phyloP scores from a whole-genome alignment of 2,113 vertebrate genomes.

The Petaurus breviceps region DNA sequence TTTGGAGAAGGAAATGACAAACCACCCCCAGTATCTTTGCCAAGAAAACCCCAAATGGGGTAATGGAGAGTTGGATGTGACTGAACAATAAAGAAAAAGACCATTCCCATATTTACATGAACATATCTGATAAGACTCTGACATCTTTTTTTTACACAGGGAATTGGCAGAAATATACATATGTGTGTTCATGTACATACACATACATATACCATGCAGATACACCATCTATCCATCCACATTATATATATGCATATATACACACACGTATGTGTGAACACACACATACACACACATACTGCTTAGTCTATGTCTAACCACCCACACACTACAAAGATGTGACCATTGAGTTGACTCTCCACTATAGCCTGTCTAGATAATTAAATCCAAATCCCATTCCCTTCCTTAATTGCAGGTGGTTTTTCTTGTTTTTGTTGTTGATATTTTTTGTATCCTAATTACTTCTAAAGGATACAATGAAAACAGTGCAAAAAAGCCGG shows the following conservation, averaged over 20 bases:
- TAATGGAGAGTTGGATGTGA: background rate
- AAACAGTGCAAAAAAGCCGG: constrained; percentile 11
- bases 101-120: background rate
- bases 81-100: background rate
- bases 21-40: background rate
- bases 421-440: constrained; percentile 2
- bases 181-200: no score
- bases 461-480: constrained; percentile 49
- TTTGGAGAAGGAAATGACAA: background rate
- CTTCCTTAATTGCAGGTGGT: background rate
- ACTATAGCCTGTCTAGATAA: background rate
- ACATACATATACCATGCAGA: no score
- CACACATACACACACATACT: no score
- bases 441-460: background rate
- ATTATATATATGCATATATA: no score
- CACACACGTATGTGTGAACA: no score
- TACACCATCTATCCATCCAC: no score
- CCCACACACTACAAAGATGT: background rate
- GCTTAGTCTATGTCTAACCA: background rate
- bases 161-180: background rate
- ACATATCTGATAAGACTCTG: background rate
- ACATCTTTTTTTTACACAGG: background rate
- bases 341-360: background rate
- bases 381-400: background rate
- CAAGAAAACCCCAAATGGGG: background rate